These are phyloP conservation scores for Philantomba maxwellii DNA, from an alignment of 2,113 vertebrate species.

Conservation along the genomic window DNA sequence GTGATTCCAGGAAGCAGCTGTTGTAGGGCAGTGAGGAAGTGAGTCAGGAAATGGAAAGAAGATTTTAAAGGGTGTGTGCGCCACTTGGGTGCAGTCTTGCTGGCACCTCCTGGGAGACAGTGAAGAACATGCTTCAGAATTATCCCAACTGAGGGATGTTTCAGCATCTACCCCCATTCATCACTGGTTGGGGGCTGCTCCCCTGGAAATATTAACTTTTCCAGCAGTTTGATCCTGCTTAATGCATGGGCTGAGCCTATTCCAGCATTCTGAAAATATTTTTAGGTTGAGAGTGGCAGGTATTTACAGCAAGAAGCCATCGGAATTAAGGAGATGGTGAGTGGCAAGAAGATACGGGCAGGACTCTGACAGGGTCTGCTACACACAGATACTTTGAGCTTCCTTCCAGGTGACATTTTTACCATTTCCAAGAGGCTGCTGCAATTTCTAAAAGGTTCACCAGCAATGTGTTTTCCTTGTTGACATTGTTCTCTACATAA, in stretches of 20 bases:
- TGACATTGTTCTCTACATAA: background rate
- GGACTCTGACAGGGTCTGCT: background rate
- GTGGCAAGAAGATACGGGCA: background rate
- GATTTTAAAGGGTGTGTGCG: background rate
- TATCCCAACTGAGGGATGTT: too few relatives aligned
- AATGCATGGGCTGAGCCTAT: too few relatives aligned
- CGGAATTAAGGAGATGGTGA: background rate
- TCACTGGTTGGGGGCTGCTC: background rate
- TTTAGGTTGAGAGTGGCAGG: background rate
- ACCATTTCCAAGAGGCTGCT: background rate
- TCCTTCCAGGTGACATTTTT: background rate
- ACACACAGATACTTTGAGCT: background rate
- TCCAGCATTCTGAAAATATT: background rate
- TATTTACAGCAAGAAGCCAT: background rate
- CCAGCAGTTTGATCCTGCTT: background rate
- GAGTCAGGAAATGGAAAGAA: background rate
- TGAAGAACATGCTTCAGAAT: background rate
- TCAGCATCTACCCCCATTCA: background rate
- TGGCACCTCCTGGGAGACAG: background rate
- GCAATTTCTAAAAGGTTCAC: background rate
- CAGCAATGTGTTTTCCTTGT: background rate
- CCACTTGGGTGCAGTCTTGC: background rate
- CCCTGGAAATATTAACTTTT: background rate
- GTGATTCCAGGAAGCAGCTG: background rate
- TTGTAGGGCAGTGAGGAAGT: background rate